Evolutionary conservation across 2,888 invertebrate species (phyloP).

Genomic region (Amorpha juglandis): DNA sequence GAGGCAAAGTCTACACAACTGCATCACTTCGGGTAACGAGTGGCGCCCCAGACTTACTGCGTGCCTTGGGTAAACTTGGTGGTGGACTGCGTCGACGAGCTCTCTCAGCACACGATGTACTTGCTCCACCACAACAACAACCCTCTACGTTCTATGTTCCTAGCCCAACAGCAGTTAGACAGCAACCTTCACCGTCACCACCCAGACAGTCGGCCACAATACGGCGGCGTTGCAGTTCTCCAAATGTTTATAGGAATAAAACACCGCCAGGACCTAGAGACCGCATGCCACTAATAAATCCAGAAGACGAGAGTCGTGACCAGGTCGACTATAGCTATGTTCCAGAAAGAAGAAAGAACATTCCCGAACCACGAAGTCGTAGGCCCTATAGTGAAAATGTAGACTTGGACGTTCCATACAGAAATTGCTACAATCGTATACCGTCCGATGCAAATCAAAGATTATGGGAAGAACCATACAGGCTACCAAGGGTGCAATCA

Average conservation of each 20-base stretch:
- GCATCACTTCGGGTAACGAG: constrained; percentile 78
- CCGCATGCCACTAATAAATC: constrained; percentile 63
- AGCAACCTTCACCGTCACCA: constrained; percentile 73
- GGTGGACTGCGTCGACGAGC: constrained; percentile 88
- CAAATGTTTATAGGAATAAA: constrained; percentile 72
- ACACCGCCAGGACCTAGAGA: constrained; percentile 60
- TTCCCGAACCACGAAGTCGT: constrained; percentile 61
- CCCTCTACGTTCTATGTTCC: constrained; percentile 89
- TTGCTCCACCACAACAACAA: constrained; percentile 82
- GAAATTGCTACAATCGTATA: constrained; percentile 71
- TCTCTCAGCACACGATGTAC: constrained; percentile 88
- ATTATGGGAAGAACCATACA: constrained; percentile 77
- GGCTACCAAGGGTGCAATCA: constrained; percentile 67
- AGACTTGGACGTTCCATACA: constrained; percentile 68
- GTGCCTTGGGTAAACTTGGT: constrained; percentile 88
- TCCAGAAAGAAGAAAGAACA: constrained; percentile 66
- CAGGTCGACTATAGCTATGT: constrained; percentile 69
- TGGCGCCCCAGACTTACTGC: constrained; percentile 87
- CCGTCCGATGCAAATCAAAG: constrained; percentile 61
- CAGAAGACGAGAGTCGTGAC: constrained; percentile 73
- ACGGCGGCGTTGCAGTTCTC: constrained; percentile 75
- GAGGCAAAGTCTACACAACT: constrained; percentile 80
- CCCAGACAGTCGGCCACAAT: constrained; percentile 67
- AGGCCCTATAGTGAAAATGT: constrained; percentile 80
- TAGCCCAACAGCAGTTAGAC: constrained; percentile 80